Evolutionary conservation across 2,888 invertebrate genomes (phyloP).

Genomic region (Folsomia manolachei): DNA sequence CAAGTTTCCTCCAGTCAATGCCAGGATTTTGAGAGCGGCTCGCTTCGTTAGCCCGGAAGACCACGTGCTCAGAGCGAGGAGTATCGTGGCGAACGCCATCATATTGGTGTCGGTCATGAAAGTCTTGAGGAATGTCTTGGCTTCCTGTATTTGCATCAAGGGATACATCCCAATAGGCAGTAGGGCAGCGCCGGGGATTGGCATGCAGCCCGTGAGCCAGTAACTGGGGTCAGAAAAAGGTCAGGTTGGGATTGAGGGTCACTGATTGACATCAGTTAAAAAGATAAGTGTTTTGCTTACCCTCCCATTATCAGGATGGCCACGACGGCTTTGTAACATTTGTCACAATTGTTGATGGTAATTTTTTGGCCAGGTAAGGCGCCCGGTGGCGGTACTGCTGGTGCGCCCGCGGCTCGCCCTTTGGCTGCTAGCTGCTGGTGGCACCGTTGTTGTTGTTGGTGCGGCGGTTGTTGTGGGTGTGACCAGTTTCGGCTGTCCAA

Average conservation of each 20-base stretch:
- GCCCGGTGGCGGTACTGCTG: too few species aligned
- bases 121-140: background rate
- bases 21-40: constrained; percentile 16
- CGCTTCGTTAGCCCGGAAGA: constrained; percentile 20
- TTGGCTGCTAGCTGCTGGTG: too few species aligned
- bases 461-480: background rate
- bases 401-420: too few species aligned
- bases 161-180: background rate
- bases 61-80: constrained; percentile 15
- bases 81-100: constrained; percentile 12
- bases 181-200: constrained; percentile 12
- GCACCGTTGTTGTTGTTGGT: too few species aligned
- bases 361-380: too few species aligned
- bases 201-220: constrained; percentile 14
- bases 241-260: background rate
- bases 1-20: background rate
- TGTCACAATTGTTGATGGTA: too few species aligned
- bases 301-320: too few species aligned
- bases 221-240: background rate
- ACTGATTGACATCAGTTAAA: background rate
- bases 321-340: too few species aligned
- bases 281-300: background rate
- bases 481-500: background rate
- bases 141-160: background rate
- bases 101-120: constrained; percentile 14